Conservation (phyloP, 2,113 vertebrate genomes). For the Caranx melampygus region DNA sequence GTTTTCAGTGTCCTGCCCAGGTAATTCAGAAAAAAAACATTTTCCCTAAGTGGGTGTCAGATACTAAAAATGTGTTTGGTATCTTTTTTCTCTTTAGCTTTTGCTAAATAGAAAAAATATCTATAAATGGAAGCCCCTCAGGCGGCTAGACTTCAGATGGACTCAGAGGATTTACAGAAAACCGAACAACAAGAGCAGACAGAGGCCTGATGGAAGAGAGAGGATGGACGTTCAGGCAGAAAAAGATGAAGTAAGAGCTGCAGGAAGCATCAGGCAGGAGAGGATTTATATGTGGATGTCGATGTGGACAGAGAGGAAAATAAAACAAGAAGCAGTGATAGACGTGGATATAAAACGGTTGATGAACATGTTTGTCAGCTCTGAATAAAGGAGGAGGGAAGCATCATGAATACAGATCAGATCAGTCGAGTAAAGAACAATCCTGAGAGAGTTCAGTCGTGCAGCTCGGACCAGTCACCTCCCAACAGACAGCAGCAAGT, state of each 20-base stretch:
- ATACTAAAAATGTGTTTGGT: neutral
- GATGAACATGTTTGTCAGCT: neutral
- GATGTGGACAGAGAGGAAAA: neutral
- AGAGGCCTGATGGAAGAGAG: neutral
- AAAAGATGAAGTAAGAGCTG: neutral
- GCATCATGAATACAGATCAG: no score
- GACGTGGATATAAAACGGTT: neutral
- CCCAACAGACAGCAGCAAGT: no score
- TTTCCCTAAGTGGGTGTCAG: neutral
- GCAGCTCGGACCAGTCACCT: no score
- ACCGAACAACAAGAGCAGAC: neutral
- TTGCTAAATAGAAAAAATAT: neutral
- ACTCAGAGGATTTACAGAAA: neutral
- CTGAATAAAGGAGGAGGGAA: neutral
- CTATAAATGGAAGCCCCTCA: neutral
- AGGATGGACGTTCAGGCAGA: neutral
- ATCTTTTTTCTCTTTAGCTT: neutral
- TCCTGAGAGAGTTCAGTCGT: no score
- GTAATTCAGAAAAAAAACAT: neutral
- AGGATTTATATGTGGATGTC: neutral
- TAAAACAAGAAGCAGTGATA: neutral
- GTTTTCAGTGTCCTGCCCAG: neutral
- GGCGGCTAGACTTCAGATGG: conserved; percentile 1
- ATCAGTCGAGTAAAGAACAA: no score
- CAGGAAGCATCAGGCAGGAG: neutral